Evolutionary conservation across 1,140 invertebrate genomes (phyloP).

Genomic region (Pseudomyrmex flavicornis): DNA sequence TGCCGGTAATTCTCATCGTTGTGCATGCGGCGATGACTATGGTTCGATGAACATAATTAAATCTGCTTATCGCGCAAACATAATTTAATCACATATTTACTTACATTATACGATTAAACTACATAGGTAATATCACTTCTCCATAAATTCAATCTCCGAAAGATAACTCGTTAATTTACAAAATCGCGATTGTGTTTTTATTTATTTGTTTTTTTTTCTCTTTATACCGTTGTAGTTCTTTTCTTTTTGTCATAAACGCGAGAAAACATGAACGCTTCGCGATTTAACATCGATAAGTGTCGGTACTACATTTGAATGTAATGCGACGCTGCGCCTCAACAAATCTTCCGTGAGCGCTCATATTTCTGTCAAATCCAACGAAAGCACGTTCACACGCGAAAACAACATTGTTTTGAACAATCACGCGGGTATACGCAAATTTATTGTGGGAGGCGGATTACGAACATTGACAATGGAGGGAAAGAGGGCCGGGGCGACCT

Average conservation of each 20-base stretch:
- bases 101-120: constrained; percentile 25
- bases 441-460: constrained; percentile 66
- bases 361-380: constrained; percentile 45
- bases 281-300: neutral
- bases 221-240: too few relatives aligned
- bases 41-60: constrained; percentile 50
- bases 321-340: constrained; percentile 24
- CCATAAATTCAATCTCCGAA: constrained; percentile 16
- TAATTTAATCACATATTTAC: constrained; percentile 36
- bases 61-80: constrained; percentile 48
- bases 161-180: constrained; percentile 13
- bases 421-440: constrained; percentile 24
- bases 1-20: constrained; percentile 23
- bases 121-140: neutral
- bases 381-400: constrained; percentile 31
- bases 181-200: neutral
- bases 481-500: too few relatives aligned
- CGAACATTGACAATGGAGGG: constrained; percentile 36
- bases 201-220: too few relatives aligned
- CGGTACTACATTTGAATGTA: neutral
- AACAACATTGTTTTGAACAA: constrained; percentile 55
- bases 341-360: constrained; percentile 37
- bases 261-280: neutral
- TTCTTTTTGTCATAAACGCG: neutral
- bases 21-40: constrained; percentile 20